phyloP scores from a whole-genome alignment of 2,113 vertebrate genomes.

The Hippocampus comes region DNA sequence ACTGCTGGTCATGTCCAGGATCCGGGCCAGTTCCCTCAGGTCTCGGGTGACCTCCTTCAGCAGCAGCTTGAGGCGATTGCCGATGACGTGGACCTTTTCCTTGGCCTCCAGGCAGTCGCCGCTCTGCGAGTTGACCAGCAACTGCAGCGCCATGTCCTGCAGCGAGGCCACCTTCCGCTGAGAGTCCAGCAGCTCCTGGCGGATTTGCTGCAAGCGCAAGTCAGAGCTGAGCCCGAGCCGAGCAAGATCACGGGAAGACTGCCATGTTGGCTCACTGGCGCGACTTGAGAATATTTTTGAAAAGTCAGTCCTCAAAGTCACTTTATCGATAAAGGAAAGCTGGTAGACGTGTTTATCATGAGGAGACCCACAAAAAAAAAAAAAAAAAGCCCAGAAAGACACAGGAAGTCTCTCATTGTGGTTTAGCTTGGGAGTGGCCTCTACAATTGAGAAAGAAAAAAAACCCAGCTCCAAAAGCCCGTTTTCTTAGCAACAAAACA shows the following conservation, averaged over 20 bases:
- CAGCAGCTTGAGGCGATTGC: conserved; percentile 91
- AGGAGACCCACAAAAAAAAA: no score
- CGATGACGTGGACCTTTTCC: conserved; percentile 96
- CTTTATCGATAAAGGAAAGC: no score
- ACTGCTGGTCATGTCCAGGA: conserved; percentile 85
- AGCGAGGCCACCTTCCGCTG: conserved; percentile 87
- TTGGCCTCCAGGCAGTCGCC: conserved; percentile 94
- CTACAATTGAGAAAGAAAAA: no score
- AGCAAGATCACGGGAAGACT: not conserved
- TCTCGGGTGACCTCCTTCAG: conserved; percentile 88
- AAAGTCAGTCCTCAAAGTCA: no score
- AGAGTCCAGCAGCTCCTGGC: conserved; percentile 87
- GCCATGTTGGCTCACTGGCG: no score
- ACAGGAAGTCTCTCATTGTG: no score
- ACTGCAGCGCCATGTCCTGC: conserved; percentile 93
- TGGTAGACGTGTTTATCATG: no score
- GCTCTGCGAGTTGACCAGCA: conserved; percentile 91
- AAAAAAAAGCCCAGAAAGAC: no score
- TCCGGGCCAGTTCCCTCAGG: conserved; percentile 86
- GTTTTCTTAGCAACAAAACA: no score
- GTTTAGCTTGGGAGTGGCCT: no score
- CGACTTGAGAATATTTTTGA: no score
- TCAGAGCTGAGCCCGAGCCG: not conserved
- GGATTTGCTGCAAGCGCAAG: conserved; percentile 83
- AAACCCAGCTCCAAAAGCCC: no score